A percentile compares a stretch with the other conserved stretches of the same genome.
Evolutionary conservation across 2,797 vertebrate genomes (phyloP).

Genomic region (Protosalanx chinensis): DNA sequence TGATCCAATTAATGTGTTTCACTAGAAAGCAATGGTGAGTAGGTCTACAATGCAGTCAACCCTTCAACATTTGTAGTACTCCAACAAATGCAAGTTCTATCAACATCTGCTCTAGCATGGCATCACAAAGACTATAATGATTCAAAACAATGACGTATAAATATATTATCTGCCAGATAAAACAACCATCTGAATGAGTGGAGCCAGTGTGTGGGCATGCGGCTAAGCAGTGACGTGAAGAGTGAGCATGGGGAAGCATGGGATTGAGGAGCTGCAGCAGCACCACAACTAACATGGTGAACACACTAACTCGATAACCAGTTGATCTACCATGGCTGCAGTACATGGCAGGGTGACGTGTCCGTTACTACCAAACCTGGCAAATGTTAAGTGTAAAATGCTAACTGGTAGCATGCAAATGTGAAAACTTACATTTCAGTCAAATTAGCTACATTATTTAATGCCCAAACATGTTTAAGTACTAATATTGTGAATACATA

Average conservation of each 20-base stretch:
- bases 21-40: too few species aligned
- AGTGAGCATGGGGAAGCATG: slow-evolving; percentile 37
- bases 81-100: too few species aligned
- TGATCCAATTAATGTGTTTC: too few species aligned
- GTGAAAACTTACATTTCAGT: neutral
- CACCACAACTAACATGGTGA: neutral
- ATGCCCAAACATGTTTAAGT: neutral
- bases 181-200: too few species aligned
- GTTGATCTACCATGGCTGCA: neutral
- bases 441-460: slow-evolving; percentile 4
- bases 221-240: slow-evolving; percentile 41
- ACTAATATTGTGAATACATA: slow-evolving; percentile 18
- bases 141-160: too few species aligned
- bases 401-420: neutral
- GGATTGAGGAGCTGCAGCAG: slow-evolving; percentile 34
- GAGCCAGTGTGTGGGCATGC: slow-evolving; percentile 19
- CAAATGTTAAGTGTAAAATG: neutral
- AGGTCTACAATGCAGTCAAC: too few species aligned
- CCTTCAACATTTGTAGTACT: too few species aligned
- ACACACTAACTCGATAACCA: neutral
- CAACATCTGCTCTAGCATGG: too few species aligned
- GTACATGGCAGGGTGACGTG: neutral
- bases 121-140: too few species aligned
- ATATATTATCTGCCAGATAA: too few species aligned
- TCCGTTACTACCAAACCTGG: neutral